Base-by-base conservation (phyloP, 2,888 invertebrate species). In the Biston betularia region DNA sequence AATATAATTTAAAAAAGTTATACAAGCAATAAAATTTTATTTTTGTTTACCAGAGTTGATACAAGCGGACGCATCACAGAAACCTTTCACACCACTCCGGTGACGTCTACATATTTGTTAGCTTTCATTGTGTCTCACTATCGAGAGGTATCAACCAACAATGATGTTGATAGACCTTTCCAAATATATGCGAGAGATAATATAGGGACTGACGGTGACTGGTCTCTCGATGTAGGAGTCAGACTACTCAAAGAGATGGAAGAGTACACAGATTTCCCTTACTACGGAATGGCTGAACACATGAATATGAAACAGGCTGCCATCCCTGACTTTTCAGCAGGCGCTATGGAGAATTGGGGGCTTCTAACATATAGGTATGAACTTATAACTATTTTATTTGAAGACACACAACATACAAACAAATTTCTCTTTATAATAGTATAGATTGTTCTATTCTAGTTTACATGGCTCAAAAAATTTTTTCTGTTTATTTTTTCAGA, bases 341-440 rank as follows among this genome's bases (percentile, higher is more conserved):
- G 96, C 63, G 97, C 97, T 65, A 97, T 97, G 97, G 97, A 97
- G 85, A 97, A 97, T 80, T 97, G 97, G 97, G 97, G 97, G 7
- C 92, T 97, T 40, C 94, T 97, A 45, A 97, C 97, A 0, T 97
- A 97, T 90, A 95, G 95, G 96, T 95, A 54, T n/a, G 42, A 33
- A 48, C 6, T 6, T n/a, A 45, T 45, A n/a, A 6, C 6, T 4
- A 45, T 45, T 6, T 6, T n/a, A 11, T 45, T n/a, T n/a, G n/a
- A n/a, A n/a, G n/a, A n/a, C n/a, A n/a, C n/a, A n/a, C n/a, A n/a
- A n/a, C n/a, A n/a, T n/a, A n/a, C n/a, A n/a, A n/a, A n/a, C n/a
- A n/a, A n/a, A n/a, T n/a, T n/a, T n/a, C n/a, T n/a, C n/a, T n/a
- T n/a, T n/a, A n/a, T n/a, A n/a, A n/a, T n/a, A n/a, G n/a, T n/a